Percentiles rank a stretch among this genome's conserved stretches.
Conservation (phyloP, 2,797 vertebrate species). For the Chrosomus eos region DNA sequence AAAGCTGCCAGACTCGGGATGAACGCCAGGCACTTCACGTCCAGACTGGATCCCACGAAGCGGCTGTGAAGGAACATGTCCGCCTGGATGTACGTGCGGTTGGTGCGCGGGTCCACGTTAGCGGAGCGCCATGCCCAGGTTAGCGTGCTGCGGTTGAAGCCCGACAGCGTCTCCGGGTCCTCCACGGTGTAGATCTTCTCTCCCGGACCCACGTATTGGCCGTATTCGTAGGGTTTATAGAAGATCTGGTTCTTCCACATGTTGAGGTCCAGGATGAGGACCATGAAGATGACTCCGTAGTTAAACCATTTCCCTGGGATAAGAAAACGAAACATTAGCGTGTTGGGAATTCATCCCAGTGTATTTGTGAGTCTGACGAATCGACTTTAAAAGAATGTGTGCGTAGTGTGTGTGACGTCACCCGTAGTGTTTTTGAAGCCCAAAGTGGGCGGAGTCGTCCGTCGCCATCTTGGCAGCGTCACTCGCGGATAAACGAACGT, state of each 20-base stretch:
- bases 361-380: neutral
- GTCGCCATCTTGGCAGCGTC: too few species aligned
- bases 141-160: conserved; percentile 92
- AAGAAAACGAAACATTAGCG: conserved; percentile 28
- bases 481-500: too few species aligned
- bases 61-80: conserved; percentile 97
- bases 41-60: conserved; percentile 87
- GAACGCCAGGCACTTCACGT: conserved; percentile 95
- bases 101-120: conserved; percentile 85
- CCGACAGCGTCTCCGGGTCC: conserved; percentile 86
- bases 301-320: conserved; percentile 98
- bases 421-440: too few species aligned
- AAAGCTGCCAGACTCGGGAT: conserved; percentile 93
- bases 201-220: conserved; percentile 94
- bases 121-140: conserved; percentile 92
- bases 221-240: conserved; percentile 96
- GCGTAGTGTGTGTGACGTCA: too few species aligned
- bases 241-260: conserved; percentile 99
- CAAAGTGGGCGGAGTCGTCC: too few species aligned
- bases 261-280: conserved; percentile 97
- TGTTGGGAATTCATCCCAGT: conserved; percentile 8
- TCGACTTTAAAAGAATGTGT: too few species aligned
- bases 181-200: conserved; percentile 97
- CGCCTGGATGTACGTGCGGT: conserved; percentile 83
- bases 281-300: conserved; percentile 98